phyloP scores from a whole-genome alignment of 2,113 vertebrate genomes.

The Thinocorus orbignyianus region DNA sequence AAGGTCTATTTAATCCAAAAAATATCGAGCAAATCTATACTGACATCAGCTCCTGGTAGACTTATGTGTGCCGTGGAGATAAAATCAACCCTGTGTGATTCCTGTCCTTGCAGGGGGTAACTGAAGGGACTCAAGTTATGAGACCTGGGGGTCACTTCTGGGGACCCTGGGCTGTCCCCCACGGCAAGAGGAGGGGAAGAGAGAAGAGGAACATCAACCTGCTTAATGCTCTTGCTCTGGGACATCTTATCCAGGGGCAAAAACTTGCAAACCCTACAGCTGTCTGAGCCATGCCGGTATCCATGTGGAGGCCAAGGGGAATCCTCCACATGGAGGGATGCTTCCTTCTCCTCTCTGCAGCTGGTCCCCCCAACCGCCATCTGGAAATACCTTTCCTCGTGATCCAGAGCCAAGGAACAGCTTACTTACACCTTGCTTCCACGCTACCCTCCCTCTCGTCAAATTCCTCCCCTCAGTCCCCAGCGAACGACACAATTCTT shows the following conservation, averaged over 20 bases:
- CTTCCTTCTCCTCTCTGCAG: background rate
- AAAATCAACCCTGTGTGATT: background rate
- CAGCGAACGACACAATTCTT: background rate
- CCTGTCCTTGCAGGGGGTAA: background rate
- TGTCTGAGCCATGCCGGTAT: background rate
- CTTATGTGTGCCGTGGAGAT: background rate
- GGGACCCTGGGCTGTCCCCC: background rate
- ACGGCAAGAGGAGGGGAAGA: background rate
- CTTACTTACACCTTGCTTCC: slow-evolving; percentile 40
- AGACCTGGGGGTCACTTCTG: background rate
- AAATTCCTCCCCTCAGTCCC: background rate
- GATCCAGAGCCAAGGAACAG: slow-evolving; percentile 5
- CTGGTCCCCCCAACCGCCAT: slow-evolving; percentile 11
- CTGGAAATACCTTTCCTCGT: slow-evolving; percentile 27
- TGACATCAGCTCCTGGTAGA: background rate
- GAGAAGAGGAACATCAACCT: background rate
- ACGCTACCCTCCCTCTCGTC: background rate
- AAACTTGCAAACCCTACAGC: background rate
- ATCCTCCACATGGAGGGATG: background rate
- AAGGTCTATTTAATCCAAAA: background rate
- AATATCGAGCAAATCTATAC: background rate
- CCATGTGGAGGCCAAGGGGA: background rate
- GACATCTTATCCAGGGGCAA: background rate
- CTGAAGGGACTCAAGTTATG: background rate
- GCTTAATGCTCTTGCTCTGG: background rate